Conservation (phyloP, 2,888 invertebrate species). For the Drosophila peninsularis region DNA sequence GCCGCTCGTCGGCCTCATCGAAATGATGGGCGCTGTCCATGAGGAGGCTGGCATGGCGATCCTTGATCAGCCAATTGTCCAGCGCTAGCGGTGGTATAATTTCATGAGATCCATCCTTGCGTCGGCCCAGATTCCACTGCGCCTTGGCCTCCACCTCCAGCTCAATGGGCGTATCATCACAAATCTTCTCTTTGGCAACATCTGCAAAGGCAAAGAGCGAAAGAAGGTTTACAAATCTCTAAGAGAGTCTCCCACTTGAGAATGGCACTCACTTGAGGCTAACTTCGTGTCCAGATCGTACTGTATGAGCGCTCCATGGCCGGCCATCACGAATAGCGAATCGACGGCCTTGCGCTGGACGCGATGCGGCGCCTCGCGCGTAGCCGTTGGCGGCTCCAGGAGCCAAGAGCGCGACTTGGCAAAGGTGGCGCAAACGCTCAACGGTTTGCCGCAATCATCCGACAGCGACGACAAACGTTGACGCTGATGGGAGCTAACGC, state of each 20-base stretch:
- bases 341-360: conserved; percentile 88
- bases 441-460: conserved; percentile 88
- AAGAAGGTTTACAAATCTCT: background rate
- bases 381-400: conserved; percentile 85
- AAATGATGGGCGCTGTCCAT: conserved; percentile 81
- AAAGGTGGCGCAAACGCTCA: conserved; percentile 92
- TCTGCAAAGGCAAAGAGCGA: conserved; percentile 83
- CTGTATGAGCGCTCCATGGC: conserved; percentile 94
- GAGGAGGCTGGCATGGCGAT: conserved; percentile 82
- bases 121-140: conserved; percentile 93
- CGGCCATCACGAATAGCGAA: conserved; percentile 95
- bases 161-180: conserved; percentile 94
- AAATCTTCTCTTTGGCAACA: conserved; percentile 92
- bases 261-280: conserved; percentile 82
- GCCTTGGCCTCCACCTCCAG: conserved; percentile 93
- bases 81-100: conserved; percentile 90
- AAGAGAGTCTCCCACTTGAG: too few species aligned
- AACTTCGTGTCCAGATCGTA: conserved; percentile 93
- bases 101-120: conserved; percentile 86
- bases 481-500: conserved; percentile 85
- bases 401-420: conserved; percentile 91
- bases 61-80: conserved; percentile 88
- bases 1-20: conserved; percentile 85
- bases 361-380: conserved; percentile 83
- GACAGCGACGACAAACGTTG: conserved; percentile 90